These are phyloP conservation scores for Podiceps cristatus DNA, from an alignment of 2,113 vertebrate genomes.

Conservation along the genomic window DNA sequence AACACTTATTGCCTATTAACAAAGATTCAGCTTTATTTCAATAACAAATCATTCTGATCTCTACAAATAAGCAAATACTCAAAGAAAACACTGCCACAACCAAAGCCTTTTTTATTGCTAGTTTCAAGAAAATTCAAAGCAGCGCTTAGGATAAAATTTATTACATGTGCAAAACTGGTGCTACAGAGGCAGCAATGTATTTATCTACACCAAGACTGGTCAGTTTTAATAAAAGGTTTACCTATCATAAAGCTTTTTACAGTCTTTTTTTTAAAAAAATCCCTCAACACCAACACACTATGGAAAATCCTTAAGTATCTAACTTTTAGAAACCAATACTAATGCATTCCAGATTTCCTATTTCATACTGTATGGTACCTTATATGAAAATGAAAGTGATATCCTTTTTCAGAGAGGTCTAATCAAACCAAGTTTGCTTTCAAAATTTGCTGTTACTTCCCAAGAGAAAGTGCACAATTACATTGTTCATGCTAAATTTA, in stretches of 20 bases:
- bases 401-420: constrained; percentile 1
- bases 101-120: not conserved
- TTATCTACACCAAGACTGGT: not conserved
- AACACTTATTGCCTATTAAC: not conserved
- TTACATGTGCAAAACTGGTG: not conserved
- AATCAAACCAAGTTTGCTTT: constrained; percentile 27
- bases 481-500: constrained; percentile 20
- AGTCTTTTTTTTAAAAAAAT: not conserved
- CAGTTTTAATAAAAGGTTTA: not conserved
- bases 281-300: not conserved
- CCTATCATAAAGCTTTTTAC: not conserved
- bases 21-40: not conserved
- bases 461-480: constrained; percentile 59
- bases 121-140: not conserved
- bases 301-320: not conserved
- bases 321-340: not conserved
- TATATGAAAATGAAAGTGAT: not conserved
- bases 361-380: not conserved
- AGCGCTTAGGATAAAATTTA: not conserved
- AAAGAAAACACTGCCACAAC: not conserved
- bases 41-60: not conserved
- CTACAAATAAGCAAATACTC: not conserved
- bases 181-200: not conserved
- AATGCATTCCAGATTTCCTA: not conserved
- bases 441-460: constrained; percentile 68